Evolutionary conservation across 2,797 vertebrate species (phyloP).

Genomic region (Amphiprion clarkii): DNA sequence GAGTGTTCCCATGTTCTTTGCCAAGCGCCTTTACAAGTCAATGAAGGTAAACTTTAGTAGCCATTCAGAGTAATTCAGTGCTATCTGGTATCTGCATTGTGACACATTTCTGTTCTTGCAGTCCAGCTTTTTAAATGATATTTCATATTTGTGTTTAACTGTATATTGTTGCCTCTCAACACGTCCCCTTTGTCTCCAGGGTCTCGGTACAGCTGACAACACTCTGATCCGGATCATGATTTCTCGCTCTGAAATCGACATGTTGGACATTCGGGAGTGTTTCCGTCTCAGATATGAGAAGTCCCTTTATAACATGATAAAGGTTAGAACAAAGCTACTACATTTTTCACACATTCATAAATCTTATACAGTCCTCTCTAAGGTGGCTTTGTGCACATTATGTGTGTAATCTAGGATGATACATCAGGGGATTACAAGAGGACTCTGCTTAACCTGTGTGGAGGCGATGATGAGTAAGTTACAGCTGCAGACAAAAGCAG

Average conservation of each 20-base stretch:
- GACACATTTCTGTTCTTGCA: background rate
- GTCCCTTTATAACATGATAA: slow-evolving; percentile 96
- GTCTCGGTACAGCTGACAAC: slow-evolving; percentile 96
- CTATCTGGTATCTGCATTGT: background rate
- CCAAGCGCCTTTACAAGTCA: slow-evolving; percentile 93
- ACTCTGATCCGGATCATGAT: slow-evolving; percentile 98
- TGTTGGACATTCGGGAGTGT: slow-evolving; percentile 97
- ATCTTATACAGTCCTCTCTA: background rate
- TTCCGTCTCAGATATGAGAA: slow-evolving; percentile 96
- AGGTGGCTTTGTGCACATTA: slow-evolving; percentile 22
- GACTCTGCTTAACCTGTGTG: slow-evolving; percentile 93
- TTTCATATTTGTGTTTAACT: background rate
- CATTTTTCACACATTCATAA: background rate
- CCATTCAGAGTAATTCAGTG: background rate
- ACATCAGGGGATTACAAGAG: slow-evolving; percentile 98
- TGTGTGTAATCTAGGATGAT: slow-evolving; percentile 87
- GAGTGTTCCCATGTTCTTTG: slow-evolving; percentile 93
- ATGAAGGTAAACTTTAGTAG: slow-evolving; percentile 91
- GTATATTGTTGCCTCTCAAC: background rate
- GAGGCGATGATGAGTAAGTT: slow-evolving; percentile 97
- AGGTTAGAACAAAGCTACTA: slow-evolving; percentile 77
- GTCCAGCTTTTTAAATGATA: background rate
- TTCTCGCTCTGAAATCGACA: slow-evolving; percentile 94
- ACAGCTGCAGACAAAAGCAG: slow-evolving; percentile 17
- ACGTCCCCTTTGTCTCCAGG: slow-evolving; percentile 78